Evolutionary conservation across 2,113 vertebrate species (phyloP).

Genomic region (Phrynosoma blainvillii): DNA sequence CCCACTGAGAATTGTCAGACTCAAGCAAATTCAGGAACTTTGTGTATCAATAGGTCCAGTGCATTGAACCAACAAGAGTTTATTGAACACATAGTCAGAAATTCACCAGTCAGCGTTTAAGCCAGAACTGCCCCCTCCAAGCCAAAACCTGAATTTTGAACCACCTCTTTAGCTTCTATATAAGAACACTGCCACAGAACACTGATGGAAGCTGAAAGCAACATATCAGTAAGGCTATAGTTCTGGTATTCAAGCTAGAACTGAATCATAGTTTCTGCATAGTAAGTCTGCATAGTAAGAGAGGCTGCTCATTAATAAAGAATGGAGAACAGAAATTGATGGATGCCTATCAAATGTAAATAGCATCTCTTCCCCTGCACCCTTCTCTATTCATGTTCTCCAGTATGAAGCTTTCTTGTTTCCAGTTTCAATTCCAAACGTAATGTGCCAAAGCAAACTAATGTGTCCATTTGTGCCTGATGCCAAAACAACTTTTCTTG

Average conservation of each 20-base stretch:
- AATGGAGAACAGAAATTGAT: conserved; percentile 17
- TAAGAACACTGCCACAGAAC: too few relatives aligned
- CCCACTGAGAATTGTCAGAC: too few relatives aligned
- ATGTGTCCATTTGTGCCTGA: conserved; percentile 40
- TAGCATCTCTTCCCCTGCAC: background rate
- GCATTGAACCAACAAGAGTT: too few relatives aligned
- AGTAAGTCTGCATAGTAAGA: background rate
- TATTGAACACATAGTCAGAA: too few relatives aligned
- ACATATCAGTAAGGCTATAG: background rate
- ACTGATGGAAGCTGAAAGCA: background rate
- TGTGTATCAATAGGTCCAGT: too few relatives aligned
- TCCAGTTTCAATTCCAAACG: conserved; percentile 22
- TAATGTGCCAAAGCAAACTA: conserved; percentile 52
- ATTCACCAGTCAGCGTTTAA: too few relatives aligned
- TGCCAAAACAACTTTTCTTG: conserved; percentile 48
- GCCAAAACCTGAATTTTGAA: background rate
- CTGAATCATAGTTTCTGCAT: background rate
- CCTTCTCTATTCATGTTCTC: background rate
- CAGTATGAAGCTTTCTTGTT: conserved; percentile 9
- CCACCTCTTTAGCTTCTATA: background rate
- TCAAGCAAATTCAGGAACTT: too few relatives aligned
- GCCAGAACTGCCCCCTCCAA: too few relatives aligned
- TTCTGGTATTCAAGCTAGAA: background rate
- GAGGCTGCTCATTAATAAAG: background rate
- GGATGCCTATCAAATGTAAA: background rate